These are phyloP conservation scores for Stomatorhinus ivindoensis DNA, from an alignment of 2,113 vertebrate genomes.

Conservation along the genomic window DNA sequence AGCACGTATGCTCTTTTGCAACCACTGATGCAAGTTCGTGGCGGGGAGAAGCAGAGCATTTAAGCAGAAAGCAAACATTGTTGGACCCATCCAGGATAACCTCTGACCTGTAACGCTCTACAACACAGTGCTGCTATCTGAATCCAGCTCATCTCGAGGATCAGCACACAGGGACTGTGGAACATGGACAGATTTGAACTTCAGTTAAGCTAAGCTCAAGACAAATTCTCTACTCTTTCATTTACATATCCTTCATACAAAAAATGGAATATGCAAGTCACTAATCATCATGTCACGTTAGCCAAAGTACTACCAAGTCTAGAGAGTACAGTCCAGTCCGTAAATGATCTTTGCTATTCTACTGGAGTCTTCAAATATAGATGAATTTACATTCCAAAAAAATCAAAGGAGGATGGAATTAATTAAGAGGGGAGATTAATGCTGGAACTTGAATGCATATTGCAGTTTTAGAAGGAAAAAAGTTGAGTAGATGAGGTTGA, in stretches of 20 bases:
- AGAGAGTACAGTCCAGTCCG: not conserved
- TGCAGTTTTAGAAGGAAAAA: not conserved
- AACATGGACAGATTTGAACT: not conserved
- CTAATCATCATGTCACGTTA: not conserved
- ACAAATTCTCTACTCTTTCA: not conserved
- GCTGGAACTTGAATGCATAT: not conserved
- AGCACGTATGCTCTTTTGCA: not conserved
- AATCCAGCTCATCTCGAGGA: not conserved
- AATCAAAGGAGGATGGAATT: not conserved
- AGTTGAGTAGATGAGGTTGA: not conserved
- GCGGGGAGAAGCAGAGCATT: not conserved
- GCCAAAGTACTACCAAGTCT: not conserved
- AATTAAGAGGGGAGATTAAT: not conserved
- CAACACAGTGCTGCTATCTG: constrained; percentile 11
- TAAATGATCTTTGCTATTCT: not conserved
- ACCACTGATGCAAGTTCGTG: not conserved
- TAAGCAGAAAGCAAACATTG: constrained; percentile 22
- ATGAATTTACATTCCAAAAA: not conserved
- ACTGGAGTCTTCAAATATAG: not conserved
- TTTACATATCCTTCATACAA: not conserved
- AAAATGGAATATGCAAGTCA: not conserved
- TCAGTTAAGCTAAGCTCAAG: not conserved
- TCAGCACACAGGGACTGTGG: not conserved
- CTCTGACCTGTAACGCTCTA: constrained; percentile 7
- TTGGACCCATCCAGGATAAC: constrained; percentile 24